These are phyloP conservation scores for Spilosoma lubricipeda DNA, from an alignment of 2,888 invertebrate species.

Conservation along the genomic window DNA sequence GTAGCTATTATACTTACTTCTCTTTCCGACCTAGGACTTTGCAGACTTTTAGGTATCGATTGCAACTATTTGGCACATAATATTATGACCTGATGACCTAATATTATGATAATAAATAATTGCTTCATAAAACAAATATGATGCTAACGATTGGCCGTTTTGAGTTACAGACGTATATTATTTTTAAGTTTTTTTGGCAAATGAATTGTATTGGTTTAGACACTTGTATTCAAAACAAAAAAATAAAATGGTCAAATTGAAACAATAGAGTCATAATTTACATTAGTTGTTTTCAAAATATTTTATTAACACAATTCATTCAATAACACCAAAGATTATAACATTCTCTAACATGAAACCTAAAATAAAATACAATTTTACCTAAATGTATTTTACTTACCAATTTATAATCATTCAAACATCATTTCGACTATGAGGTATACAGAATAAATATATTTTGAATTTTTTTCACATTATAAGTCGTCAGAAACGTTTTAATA, in stretches of 20 bases:
- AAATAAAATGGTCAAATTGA: slow-evolving; percentile 57
- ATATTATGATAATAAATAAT: slow-evolving; percentile 3
- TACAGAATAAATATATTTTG: slow-evolving; percentile 83
- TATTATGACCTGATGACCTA: too few species aligned
- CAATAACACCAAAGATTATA: slow-evolving; percentile 87
- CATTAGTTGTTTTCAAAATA: slow-evolving; percentile 84
- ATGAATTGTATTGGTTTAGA: slow-evolving; percentile 13
- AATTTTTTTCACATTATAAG: slow-evolving; percentile 72
- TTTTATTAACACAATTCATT: slow-evolving; percentile 88
- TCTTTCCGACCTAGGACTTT: background rate
- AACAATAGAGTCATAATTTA: slow-evolving; percentile 80
- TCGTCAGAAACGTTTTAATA: slow-evolving; percentile 75
- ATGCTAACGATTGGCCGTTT: background rate
- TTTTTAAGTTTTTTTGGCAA: background rate
- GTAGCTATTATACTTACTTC: too few species aligned
- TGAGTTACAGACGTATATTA: background rate
- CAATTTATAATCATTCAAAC: slow-evolving; percentile 86
- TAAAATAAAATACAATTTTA: slow-evolving; percentile 86
- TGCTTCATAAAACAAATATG: background rate
- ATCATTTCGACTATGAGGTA: slow-evolving; percentile 85
- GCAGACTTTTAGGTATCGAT: background rate
- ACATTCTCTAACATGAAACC: slow-evolving; percentile 87
- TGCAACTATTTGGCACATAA: background rate
- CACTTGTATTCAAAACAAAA: slow-evolving; percentile 22
- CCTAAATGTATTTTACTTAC: slow-evolving; percentile 83